phyloP scores from a whole-genome alignment of 2,888 invertebrate species.

The Limnephilus lunatus region DNA sequence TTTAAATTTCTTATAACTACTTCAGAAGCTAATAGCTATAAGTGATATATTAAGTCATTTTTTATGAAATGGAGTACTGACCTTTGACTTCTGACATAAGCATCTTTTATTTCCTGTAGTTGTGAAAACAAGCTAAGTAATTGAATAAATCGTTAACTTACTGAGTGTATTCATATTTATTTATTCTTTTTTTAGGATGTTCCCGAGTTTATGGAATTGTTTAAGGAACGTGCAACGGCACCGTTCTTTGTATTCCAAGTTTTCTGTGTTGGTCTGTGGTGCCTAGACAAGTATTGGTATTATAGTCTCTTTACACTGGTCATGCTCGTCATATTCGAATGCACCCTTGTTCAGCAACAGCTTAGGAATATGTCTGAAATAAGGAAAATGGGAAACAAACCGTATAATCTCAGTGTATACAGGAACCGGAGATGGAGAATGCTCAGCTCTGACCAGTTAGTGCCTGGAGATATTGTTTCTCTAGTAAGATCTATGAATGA shows the following conservation, averaged over 20 bases:
- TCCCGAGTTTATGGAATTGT: slow-evolving; percentile 97
- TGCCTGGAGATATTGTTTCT: slow-evolving; percentile 98
- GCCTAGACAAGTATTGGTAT: slow-evolving; percentile 99
- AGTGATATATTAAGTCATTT: neutral
- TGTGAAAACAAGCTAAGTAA: neutral
- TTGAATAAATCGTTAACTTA: neutral
- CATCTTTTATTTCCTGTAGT: neutral
- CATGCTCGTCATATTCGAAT: slow-evolving; percentile 98
- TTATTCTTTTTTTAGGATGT: slow-evolving; percentile 79
- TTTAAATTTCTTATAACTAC: neutral
- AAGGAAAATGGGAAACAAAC: slow-evolving; percentile 99
- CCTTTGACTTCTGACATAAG: neutral
- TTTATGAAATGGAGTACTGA: neutral
- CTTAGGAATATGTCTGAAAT: slow-evolving; percentile 99
- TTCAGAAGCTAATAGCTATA: neutral
- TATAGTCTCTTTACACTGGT: slow-evolving; percentile 97
- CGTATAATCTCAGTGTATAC: slow-evolving; percentile 93
- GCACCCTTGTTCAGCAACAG: slow-evolving; percentile 98
- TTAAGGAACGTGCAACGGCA: slow-evolving; percentile 98
- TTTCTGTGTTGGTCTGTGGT: slow-evolving; percentile 99
- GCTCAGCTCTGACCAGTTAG: slow-evolving; percentile 89
- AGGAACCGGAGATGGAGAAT: slow-evolving; percentile 94
- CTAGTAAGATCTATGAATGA: slow-evolving; percentile 93
- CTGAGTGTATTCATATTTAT: neutral
- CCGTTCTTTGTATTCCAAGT: slow-evolving; percentile 99